phyloP scores from a whole-genome alignment of 2,797 vertebrate species.

The Karalla daura region DNA sequence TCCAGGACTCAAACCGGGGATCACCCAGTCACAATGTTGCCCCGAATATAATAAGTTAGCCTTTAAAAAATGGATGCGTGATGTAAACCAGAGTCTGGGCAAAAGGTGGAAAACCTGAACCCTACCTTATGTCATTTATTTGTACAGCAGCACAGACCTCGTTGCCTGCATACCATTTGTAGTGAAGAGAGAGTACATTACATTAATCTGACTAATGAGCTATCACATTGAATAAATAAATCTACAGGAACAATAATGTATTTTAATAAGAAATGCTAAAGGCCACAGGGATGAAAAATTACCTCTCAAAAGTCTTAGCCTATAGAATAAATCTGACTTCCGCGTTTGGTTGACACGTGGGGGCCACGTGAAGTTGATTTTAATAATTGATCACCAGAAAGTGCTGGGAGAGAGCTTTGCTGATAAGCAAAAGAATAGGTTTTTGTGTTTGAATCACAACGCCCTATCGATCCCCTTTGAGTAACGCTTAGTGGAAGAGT shows the following conservation, averaged over 20 bases:
- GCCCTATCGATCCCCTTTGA: conserved; percentile 79
- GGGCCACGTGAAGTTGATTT: conserved; percentile 82
- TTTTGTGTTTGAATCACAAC: conserved; percentile 79
- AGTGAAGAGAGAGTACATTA: conserved; percentile 82
- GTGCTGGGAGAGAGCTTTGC: conserved; percentile 77
- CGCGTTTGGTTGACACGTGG: conserved; percentile 78
- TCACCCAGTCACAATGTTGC: conserved; percentile 8
- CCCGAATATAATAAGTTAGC: too few species aligned
- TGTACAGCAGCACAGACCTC: conserved; percentile 53
- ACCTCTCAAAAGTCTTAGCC: conserved; percentile 83
- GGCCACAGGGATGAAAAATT: conserved; percentile 85
- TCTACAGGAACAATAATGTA: conserved; percentile 87
- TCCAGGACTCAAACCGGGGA: conserved; percentile 60
- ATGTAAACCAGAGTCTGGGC: conserved; percentile 50
- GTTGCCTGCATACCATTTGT: conserved; percentile 63
- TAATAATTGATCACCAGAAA: conserved; percentile 86
- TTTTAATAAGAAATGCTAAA: conserved; percentile 90
- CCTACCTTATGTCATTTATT: conserved; percentile 72
- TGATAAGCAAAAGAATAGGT: conserved; percentile 81
- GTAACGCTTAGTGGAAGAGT: conserved; percentile 78
- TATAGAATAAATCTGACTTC: conserved; percentile 86
- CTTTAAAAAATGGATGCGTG: conserved; percentile 69
- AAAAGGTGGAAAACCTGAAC: conserved; percentile 65
- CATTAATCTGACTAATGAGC: conserved; percentile 90
- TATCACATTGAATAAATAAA: conserved; percentile 88